These are phyloP conservation scores for Heteropelma amictum DNA, from an alignment of 2,888 invertebrate genomes.

Conservation along the genomic window DNA sequence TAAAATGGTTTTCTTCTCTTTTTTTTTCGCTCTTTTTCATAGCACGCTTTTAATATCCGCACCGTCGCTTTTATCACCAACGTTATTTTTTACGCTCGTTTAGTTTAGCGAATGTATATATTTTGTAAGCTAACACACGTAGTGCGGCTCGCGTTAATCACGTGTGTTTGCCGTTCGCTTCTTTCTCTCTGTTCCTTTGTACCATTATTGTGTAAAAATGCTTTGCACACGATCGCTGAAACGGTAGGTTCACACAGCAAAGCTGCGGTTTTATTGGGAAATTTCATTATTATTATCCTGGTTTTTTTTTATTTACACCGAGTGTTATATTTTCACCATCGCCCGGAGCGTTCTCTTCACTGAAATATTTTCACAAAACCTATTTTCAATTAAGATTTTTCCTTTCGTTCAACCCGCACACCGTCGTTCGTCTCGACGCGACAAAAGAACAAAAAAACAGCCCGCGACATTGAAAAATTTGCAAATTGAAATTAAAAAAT, in stretches of 20 bases:
- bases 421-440: too few relatives aligned
- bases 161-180: constrained; percentile 29
- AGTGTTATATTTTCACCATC: too few relatives aligned
- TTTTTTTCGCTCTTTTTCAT: constrained; percentile 12
- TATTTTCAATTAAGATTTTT: too few relatives aligned
- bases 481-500: too few relatives aligned
- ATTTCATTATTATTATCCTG: too few relatives aligned
- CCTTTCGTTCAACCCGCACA: too few relatives aligned
- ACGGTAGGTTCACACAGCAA: constrained; percentile 14
- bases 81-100: constrained; percentile 32
- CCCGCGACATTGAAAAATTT: too few relatives aligned
- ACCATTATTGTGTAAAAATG: constrained; percentile 14
- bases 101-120: constrained; percentile 1
- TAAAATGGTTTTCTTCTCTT: not conserved
- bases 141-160: constrained; percentile 9
- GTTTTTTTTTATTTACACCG: too few relatives aligned
- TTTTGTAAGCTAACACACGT: constrained; percentile 25
- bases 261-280: too few relatives aligned
- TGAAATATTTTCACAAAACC: too few relatives aligned
- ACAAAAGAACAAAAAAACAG: too few relatives aligned
- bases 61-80: constrained; percentile 32
- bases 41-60: constrained; percentile 24
- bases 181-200: not conserved
- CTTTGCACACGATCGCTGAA: constrained; percentile 27
- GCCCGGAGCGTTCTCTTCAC: too few relatives aligned